Percentiles rank a stretch among this genome's conserved stretches.
These are phyloP conservation scores for Athalia circularis DNA, from an alignment of 2,888 invertebrate species.

Conservation along the genomic window DNA sequence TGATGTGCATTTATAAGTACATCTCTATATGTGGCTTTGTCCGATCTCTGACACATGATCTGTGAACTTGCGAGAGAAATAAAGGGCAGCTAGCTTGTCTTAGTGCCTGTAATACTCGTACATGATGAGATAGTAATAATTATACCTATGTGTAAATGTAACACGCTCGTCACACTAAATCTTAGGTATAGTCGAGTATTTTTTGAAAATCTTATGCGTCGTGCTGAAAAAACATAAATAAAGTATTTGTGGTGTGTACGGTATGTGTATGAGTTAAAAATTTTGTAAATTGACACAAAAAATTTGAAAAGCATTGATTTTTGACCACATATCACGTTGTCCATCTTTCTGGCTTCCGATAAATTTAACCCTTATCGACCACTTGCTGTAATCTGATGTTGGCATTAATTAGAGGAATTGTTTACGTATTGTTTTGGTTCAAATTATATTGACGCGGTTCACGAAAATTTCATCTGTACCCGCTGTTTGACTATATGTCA, in stretches of 20 bases:
- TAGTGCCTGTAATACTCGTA: neutral
- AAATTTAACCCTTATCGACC: neutral
- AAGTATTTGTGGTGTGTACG: too few relatives aligned
- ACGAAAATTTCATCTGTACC: constrained; percentile 11
- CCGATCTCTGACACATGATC: constrained; percentile 33
- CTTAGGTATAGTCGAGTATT: too few relatives aligned
- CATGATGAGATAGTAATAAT: constrained; percentile 1
- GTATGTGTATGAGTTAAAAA: too few relatives aligned
- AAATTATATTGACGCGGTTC: constrained; percentile 2
- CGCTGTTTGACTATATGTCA: neutral
- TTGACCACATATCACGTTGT: too few relatives aligned
- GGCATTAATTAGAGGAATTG: neutral
- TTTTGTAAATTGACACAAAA: too few relatives aligned
- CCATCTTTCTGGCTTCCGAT: neutral
- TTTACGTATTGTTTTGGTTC: constrained; percentile 16
- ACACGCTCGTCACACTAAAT: too few relatives aligned
- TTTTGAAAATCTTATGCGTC: too few relatives aligned
- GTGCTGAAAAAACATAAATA: too few relatives aligned
- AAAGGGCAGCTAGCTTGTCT: neutral
- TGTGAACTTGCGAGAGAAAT: constrained; percentile 16
- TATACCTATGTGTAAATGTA: too few relatives aligned
- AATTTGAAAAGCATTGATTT: too few relatives aligned
- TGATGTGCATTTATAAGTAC: neutral
- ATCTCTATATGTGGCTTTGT: neutral
- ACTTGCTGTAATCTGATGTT: neutral